Evolutionary conservation across 2,797 vertebrate species (phyloP).

Genomic region (Acrossocheilus wenchowensis): DNA sequence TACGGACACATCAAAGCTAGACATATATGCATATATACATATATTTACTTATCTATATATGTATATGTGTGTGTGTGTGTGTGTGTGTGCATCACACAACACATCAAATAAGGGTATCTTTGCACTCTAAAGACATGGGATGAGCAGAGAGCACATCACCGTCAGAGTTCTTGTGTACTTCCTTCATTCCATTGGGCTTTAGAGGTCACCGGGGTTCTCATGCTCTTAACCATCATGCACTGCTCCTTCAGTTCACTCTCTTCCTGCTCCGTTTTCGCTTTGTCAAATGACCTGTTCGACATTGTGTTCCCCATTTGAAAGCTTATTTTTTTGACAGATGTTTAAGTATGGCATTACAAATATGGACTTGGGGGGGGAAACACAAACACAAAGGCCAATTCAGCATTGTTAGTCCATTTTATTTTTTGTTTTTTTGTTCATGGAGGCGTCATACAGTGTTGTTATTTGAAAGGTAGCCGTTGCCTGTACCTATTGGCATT

Average conservation of each 20-base stretch:
- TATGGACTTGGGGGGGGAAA: not conserved
- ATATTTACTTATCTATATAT: constrained; percentile 42
- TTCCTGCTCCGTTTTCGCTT: constrained; percentile 60
- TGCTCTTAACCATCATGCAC: constrained; percentile 88
- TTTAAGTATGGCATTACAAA: constrained; percentile 53
- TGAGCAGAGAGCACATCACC: constrained; percentile 89
- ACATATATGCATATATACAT: constrained; percentile 49
- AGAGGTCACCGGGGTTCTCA: constrained; percentile 88
- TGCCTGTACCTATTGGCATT: constrained; percentile 80
- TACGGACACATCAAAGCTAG: constrained; percentile 86
- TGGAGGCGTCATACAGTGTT: constrained; percentile 80
- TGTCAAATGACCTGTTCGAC: constrained; percentile 76
- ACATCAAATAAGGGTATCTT: constrained; percentile 87
- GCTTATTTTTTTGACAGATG: constrained; percentile 53
- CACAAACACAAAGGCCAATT: constrained; percentile 67
- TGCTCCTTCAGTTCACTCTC: constrained; percentile 80
- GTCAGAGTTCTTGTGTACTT: constrained; percentile 87
- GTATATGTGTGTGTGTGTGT: not conserved
- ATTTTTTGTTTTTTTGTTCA: constrained; percentile 67
- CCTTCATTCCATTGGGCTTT: constrained; percentile 92
- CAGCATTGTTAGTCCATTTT: constrained; percentile 20
- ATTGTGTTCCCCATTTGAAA: constrained; percentile 74
- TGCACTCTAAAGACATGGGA: constrained; percentile 94
- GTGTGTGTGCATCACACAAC: constrained; percentile 52
- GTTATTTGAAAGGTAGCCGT: constrained; percentile 78